Evolutionary conservation across 2,113 vertebrate species (phyloP).

Genomic region (Chloroceryle aenea): DNA sequence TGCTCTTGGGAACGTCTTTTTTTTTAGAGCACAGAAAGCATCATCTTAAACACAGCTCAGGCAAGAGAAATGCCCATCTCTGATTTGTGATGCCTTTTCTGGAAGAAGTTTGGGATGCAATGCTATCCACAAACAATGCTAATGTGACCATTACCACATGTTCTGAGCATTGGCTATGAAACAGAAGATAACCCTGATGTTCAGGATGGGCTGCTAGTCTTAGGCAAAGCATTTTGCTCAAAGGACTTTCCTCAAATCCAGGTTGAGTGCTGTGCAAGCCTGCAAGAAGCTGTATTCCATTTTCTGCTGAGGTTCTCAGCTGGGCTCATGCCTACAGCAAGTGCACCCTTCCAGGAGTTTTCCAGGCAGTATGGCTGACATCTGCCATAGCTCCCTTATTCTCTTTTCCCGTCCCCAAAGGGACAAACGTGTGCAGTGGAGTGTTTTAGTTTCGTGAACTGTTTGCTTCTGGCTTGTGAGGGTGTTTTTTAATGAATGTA

Average conservation of each 20-base stretch:
- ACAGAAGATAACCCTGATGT: neutral
- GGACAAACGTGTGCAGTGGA: neutral
- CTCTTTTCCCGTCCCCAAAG: neutral
- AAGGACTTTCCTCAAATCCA: neutral
- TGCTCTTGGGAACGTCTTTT: neutral
- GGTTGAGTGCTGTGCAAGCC: neutral
- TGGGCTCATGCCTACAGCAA: neutral
- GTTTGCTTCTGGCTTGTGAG: neutral
- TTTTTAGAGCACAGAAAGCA: neutral
- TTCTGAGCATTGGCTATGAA: neutral
- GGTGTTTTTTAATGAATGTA: neutral
- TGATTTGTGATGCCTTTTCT: neutral
- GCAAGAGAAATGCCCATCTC: neutral
- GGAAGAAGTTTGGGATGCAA: neutral
- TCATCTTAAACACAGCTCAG: neutral
- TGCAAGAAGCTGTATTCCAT: neutral
- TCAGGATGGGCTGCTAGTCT: neutral
- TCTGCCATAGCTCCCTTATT: neutral
- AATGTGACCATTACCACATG: neutral
- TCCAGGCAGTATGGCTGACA: neutral
- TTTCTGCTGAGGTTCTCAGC: neutral
- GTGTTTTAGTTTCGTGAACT: neutral
- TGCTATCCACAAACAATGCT: neutral
- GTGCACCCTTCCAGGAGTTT: fast-evolving
- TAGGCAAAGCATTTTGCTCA: neutral